Conservation (phyloP, 2,113 vertebrate species). For the Ctenodactylus gundi region DNA sequence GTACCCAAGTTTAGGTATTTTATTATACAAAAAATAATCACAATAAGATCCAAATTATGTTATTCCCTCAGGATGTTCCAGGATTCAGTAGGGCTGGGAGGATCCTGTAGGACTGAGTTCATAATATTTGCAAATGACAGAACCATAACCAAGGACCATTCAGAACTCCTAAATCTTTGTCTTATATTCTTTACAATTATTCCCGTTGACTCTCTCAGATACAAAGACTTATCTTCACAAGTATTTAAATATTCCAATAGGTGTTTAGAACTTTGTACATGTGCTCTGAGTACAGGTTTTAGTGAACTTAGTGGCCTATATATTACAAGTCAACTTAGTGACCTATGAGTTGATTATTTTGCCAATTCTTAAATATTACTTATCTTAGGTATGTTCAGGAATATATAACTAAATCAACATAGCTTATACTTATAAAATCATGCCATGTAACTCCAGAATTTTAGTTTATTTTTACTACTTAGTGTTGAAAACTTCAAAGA, state of each 20-base stretch:
- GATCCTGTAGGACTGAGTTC: neutral
- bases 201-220: neutral
- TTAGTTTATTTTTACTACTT: neutral
- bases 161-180: neutral
- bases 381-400: neutral
- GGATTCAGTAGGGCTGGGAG: neutral
- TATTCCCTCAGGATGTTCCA: neutral
- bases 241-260: neutral
- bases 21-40: neutral
- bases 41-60: neutral
- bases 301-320: neutral
- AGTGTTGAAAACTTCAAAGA: neutral
- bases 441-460: neutral
- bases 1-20: neutral
- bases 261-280: slow-evolving; percentile 14
- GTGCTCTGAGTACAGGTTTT: neutral
- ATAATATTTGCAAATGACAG: neutral
- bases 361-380: neutral
- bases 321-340: neutral
- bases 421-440: neutral
- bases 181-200: neutral
- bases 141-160: neutral
- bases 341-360: neutral
- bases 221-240: neutral
- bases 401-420: slow-evolving; percentile 6